Conservation (phyloP, 2,888 invertebrate species). For the Teleogryllus oceanicus region DNA sequence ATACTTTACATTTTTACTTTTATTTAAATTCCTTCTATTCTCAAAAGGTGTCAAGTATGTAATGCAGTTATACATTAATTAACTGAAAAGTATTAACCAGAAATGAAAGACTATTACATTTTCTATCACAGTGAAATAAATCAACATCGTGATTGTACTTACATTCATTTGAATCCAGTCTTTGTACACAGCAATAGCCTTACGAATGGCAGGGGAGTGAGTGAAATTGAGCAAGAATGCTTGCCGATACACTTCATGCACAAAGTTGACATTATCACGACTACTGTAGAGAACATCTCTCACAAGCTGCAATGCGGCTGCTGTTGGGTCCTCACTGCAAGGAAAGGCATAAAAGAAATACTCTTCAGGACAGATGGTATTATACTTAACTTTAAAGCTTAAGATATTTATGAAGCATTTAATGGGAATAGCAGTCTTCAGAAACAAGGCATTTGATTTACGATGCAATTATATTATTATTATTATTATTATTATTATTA, state of each 20-base stretch:
- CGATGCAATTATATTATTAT: too few species aligned
- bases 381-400: too few species aligned
- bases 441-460: too few species aligned
- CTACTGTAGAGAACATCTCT: constrained; percentile 82
- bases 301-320: constrained; percentile 65
- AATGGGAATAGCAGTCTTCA: too few species aligned
- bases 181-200: constrained; percentile 88
- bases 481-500: too few species aligned
- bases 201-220: constrained; percentile 81
- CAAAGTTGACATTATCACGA: constrained; percentile 88
- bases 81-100: too few species aligned
- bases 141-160: constrained; percentile 41
- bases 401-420: too few species aligned
- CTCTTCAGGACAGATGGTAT: too few species aligned
- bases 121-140: neutral
- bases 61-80: too few species aligned
- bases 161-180: constrained; percentile 92
- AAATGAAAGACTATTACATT: neutral
- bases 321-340: constrained; percentile 38
- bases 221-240: constrained; percentile 86
- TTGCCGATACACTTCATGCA: constrained; percentile 90
- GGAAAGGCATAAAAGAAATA: too few species aligned
- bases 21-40: too few species aligned
- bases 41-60: too few species aligned
- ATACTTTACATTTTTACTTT: neutral